Evolutionary conservation across 2,888 invertebrate species (phyloP), one percentile per base, ranked within the genome.

Genomic region (Patella ulyssiponensis): DNA sequence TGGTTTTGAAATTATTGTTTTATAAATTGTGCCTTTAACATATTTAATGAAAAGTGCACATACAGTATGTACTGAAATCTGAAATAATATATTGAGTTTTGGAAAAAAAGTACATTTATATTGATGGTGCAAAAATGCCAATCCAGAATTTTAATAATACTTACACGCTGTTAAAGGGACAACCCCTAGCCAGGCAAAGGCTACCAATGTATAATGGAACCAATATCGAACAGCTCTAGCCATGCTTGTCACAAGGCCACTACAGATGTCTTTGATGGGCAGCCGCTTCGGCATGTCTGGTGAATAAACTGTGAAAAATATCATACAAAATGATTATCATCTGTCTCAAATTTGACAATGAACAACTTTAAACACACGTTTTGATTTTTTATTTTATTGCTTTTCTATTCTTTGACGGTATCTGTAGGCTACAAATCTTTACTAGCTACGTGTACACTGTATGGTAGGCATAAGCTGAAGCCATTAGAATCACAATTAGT

Each of bases 211-310:
- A 91, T 98, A 99, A 92, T 99, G 98, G 33, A 98, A 93, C 98
- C 99, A 99, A 91, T 97, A 98, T 89, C 97, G 96, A 0, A 98
- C 95, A 1, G 98, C 98, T 70, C 96, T 96, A 3, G 95, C 95
- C 53, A 98, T 95, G 27, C 97, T 98, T 4, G 96, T 95, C 76
- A 97, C 93, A 73, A 98, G 92, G 2, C 99, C 99, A 71, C 96
- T 96, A 0, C 97, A 94, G 12, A 99, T 96, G 92, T 99, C 99
- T 83, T 95, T 94, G 53, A 99, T 93, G 0, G 99, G 99, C 87
- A 99, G 93, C 80, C 98, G 94, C 80, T 98, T 95, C n/a, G 99
- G 99, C 99, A 99, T 99, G 91, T 99, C 99, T 52, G 98, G 97
- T n/a, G 98, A 97, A 92, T 99, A 99, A 87, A 99, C 93, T 93